Conservation (phyloP, 2,113 vertebrate species). For the Pelodiscus sinensis region DNA sequence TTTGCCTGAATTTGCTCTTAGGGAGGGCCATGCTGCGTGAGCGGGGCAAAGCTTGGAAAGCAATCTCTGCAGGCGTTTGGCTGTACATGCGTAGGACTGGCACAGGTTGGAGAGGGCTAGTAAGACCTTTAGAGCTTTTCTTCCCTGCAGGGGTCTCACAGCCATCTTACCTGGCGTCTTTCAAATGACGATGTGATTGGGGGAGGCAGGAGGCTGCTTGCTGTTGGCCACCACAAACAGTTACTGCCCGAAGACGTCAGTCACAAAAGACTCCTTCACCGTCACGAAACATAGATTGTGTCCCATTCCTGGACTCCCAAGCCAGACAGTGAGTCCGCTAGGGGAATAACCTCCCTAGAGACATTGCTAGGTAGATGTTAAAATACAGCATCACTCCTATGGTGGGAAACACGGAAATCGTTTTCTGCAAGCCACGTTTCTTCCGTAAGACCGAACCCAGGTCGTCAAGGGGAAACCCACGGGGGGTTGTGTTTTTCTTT, state of each 20-base stretch:
- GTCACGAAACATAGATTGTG: neutral
- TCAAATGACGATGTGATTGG: neutral
- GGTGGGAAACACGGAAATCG: neutral
- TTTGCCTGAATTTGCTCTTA: constrained; percentile 1
- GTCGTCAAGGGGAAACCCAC: neutral
- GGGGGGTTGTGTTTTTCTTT: neutral
- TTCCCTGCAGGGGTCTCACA: neutral
- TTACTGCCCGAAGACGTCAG: neutral
- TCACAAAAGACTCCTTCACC: neutral
- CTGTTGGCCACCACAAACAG: neutral
- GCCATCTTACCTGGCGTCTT: neutral
- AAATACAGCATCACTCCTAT: fast-evolving
- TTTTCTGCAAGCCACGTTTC: neutral
- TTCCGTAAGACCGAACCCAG: neutral
- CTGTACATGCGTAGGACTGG: fast-evolving
- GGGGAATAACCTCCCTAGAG: neutral
- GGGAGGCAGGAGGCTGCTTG: neutral
- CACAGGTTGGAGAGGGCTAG: fast-evolving
- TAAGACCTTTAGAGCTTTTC: neutral
- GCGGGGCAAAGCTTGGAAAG: constrained; percentile 27
- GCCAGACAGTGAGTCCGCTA: fast-evolving
- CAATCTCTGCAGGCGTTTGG: constrained; percentile 3
- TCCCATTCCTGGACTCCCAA: neutral
- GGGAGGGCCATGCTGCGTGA: neutral
- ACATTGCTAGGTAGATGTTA: fast-evolving